phyloP scores from a whole-genome alignment of 2,797 vertebrate genomes.

The Diplodus sargus region DNA sequence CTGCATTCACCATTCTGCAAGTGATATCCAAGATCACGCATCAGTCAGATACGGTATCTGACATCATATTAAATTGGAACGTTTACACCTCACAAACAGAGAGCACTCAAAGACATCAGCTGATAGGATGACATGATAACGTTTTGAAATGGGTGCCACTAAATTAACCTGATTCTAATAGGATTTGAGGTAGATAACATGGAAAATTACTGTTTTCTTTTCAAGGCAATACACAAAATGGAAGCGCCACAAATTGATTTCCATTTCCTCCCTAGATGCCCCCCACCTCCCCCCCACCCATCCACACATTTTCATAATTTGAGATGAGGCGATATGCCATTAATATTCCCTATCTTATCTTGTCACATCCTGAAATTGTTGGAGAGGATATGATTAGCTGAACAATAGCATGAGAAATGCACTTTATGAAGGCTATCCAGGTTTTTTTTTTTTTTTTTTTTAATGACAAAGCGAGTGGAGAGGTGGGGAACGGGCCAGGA shows the following conservation, averaged over 20 bases:
- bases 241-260: slow-evolving; percentile 85
- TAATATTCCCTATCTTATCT: slow-evolving; percentile 88
- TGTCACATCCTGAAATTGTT: slow-evolving; percentile 87
- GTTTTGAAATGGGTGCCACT: slow-evolving; percentile 82
- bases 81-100: slow-evolving; percentile 78
- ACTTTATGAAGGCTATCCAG: slow-evolving; percentile 85
- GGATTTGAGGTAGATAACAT: slow-evolving; percentile 86
- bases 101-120: slow-evolving; percentile 81
- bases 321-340: slow-evolving; percentile 85
- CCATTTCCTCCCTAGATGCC: slow-evolving; percentile 76
- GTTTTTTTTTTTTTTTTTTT: slow-evolving; percentile 53
- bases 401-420: slow-evolving; percentile 87
- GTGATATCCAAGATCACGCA: slow-evolving; percentile 73
- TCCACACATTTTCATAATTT: slow-evolving; percentile 80
- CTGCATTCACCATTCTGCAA: slow-evolving; percentile 46
- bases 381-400: slow-evolving; percentile 87
- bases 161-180: slow-evolving; percentile 89
- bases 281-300: slow-evolving; percentile 54
- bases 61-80: slow-evolving; percentile 76
- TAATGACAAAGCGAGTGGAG: slow-evolving; percentile 76
- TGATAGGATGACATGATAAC: slow-evolving; percentile 78
- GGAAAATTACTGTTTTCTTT: slow-evolving; percentile 87
- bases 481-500: slow-evolving; percentile 60
- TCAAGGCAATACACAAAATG: slow-evolving; percentile 85
- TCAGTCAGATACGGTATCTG: slow-evolving; percentile 74